Evolutionary conservation across 2,797 vertebrate species (phyloP), one percentile per base, ranked within the genome.

Genomic region (Acipenser ruthenus): DNA sequence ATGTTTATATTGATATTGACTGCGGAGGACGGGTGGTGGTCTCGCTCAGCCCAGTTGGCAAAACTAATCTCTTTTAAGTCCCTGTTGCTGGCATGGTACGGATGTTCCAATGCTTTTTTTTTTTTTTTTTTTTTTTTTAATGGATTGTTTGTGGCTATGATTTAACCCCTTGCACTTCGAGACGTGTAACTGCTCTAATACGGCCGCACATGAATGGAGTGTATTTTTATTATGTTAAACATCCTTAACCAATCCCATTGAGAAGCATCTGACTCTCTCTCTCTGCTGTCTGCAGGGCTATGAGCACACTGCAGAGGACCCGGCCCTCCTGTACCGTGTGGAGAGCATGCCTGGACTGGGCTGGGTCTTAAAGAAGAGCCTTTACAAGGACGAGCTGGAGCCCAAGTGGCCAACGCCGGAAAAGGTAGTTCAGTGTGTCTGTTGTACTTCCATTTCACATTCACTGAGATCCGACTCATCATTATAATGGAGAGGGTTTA

Each of bases 331-430:
- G 13, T 99, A 99, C 84, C 86, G 97, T 0, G 96, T 98, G 76
- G 96, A 99, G 84, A 97, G 93, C 63, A 99, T 99, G 97, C 97
- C 97, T 0, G 97, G 97, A 2, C 84, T 99, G 69, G 96, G 95
- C 67, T 99, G 96, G 97, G 93, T 97, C 56, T 90, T 99, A 69
- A 91, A 94, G 73, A 97, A 89, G 78, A 95, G 78, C 69, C 85
- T 99, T 4, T 99, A 99, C 80, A 98, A 98, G 76, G 95, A 98
- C 0, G 95, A 99, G 53, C 88, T 98, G 73, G 96, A 99, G 80
- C 94, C 97, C n/a, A 98, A 97, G 72, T 98, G 95, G 97, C 97
- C 96, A 48, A 98, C 95, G 1, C 96, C 97, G 0, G 95, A 99
- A 79, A 99, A 98, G 91, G 96, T 95, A 70, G 71, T 75, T 69